These are phyloP conservation scores for Labeo catla DNA, from an alignment of 2,113 vertebrate genomes.

Conservation along the genomic window DNA sequence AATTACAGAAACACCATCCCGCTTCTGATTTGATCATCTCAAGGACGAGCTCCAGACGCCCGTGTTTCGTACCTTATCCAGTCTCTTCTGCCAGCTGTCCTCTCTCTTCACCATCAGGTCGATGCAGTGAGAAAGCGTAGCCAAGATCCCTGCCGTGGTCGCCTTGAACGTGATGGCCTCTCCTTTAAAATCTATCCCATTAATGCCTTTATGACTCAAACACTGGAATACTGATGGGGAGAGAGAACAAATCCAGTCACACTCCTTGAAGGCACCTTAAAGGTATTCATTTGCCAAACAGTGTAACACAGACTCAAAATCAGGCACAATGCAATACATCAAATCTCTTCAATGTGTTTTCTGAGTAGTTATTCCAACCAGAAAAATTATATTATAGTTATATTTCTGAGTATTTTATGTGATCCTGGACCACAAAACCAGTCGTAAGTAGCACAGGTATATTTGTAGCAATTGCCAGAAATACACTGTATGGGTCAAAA, in stretches of 20 bases:
- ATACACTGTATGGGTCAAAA: too few species aligned
- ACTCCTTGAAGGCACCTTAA: background rate
- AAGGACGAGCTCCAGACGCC: background rate
- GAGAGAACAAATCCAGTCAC: background rate
- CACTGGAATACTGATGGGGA: slow-evolving; percentile 70
- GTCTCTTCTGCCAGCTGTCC: slow-evolving; percentile 96
- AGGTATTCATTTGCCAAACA: background rate
- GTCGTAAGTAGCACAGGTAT: too few species aligned
- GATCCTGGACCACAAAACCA: too few species aligned
- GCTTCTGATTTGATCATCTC: background rate
- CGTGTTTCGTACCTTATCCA: slow-evolving; percentile 87
- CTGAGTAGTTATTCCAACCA: background rate
- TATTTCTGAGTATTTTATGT: too few species aligned
- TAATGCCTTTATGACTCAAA: slow-evolving; percentile 78
- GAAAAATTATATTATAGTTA: too few species aligned
- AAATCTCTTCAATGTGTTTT: background rate
- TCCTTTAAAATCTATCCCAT: slow-evolving; percentile 98
- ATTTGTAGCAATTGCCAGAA: too few species aligned
- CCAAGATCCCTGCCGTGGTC: slow-evolving; percentile 95
- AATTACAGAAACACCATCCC: background rate
- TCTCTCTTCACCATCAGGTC: slow-evolving; percentile 97
- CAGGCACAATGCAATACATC: background rate
- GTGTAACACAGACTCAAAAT: background rate
- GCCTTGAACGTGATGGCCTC: slow-evolving; percentile 99
- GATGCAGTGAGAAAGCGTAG: slow-evolving; percentile 97